Conservation (phyloP, 2,113 vertebrate genomes). For the Theristicus caerulescens region DNA sequence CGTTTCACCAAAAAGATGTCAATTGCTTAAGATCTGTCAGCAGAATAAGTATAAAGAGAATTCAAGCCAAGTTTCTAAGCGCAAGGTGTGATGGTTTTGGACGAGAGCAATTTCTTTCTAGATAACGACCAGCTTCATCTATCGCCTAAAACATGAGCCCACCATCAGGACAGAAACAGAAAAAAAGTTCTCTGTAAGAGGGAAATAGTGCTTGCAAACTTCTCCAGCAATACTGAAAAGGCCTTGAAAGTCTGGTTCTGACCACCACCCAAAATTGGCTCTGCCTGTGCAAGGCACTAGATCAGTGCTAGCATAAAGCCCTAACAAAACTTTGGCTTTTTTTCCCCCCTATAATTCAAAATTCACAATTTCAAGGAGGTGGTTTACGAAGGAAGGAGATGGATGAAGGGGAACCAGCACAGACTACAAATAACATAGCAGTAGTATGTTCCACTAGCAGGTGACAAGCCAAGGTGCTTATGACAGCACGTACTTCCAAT, state of each 20-base stretch:
- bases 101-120: neutral
- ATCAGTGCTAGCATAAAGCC: neutral
- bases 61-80: neutral
- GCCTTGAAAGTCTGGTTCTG: neutral
- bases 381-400: neutral
- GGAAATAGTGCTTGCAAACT: neutral
- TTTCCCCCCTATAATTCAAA: accelerated
- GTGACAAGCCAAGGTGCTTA: neutral
- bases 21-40: neutral
- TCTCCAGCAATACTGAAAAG: neutral
- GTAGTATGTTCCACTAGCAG: neutral
- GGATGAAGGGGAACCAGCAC: neutral
- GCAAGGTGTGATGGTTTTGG: neutral
- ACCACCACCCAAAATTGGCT: neutral
- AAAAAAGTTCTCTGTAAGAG: neutral
- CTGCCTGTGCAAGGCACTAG: neutral
- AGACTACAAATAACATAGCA: neutral
- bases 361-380: neutral
- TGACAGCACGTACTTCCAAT: neutral
- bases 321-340: neutral
- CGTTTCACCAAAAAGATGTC: neutral
- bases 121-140: neutral
- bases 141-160: neutral
- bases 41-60: neutral
- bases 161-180: neutral